These are phyloP conservation scores for Athene cunicularia DNA, from an alignment of 2,113 vertebrate genomes.

Conservation along the genomic window DNA sequence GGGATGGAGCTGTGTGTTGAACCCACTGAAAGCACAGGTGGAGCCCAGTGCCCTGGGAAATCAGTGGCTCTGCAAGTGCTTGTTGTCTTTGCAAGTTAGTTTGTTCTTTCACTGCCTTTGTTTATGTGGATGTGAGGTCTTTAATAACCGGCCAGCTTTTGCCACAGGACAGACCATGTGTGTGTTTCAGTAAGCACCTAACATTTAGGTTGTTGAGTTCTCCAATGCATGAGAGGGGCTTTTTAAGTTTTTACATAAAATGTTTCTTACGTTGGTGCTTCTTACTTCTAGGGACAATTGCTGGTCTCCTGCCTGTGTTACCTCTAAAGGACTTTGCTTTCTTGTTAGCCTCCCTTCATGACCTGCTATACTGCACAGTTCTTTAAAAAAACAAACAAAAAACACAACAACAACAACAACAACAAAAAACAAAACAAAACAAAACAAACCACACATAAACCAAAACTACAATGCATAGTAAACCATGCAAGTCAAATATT, in stretches of 20 bases:
- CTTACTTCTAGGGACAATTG: not conserved
- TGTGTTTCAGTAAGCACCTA: not conserved
- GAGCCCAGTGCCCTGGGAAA: not conserved
- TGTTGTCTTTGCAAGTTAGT: not conserved
- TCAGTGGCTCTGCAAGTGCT: not conserved
- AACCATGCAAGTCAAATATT: not conserved
- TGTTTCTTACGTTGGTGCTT: not conserved
- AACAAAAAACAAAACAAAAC: too few relatives aligned
- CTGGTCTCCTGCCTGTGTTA: not conserved
- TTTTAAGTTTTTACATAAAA: not conserved
- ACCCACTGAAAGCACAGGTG: not conserved
- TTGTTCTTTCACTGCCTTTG: not conserved
- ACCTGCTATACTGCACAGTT: not conserved
- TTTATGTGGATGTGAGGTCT: not conserved
- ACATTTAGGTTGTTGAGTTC: not conserved
- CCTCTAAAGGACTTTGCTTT: not conserved
- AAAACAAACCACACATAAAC: not conserved
- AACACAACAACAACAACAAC: not conserved
- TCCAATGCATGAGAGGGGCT: not conserved
- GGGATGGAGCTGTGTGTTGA: not conserved
- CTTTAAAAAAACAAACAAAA: not conserved
- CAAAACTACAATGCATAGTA: not conserved
- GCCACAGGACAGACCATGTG: not conserved
- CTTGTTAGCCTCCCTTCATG: not conserved
- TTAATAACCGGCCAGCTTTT: not conserved